A percentile compares a stretch with the other conserved stretches of the same genome.
phyloP scores from a whole-genome alignment of 2,113 vertebrate species.

The Zootoca vivipara region DNA sequence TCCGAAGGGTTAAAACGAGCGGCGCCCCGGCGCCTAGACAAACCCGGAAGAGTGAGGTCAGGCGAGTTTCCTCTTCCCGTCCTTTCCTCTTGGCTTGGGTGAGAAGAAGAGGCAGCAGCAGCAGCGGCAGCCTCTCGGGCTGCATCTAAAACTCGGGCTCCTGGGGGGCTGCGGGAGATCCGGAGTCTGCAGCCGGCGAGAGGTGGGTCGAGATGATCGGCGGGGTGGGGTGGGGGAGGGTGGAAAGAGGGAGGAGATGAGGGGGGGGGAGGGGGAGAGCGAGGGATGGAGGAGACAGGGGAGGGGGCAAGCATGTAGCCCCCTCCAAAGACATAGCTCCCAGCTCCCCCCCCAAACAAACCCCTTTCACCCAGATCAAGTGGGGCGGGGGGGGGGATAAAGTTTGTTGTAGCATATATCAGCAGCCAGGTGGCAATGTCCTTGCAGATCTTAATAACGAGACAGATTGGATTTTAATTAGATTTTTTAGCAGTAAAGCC shows the following conservation, averaged over 20 bases:
- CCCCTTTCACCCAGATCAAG: not conserved
- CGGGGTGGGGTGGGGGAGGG: too few relatives aligned
- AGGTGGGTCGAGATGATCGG: not conserved
- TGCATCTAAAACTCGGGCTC: not conserved
- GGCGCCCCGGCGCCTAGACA: not conserved
- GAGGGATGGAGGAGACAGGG: too few relatives aligned
- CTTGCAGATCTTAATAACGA: conserved; percentile 62
- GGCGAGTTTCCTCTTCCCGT: conserved; percentile 17
- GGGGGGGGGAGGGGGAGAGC: not conserved
- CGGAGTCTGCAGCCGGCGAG: not conserved
- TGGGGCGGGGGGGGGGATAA: not conserved
- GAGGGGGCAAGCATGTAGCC: too few relatives aligned
- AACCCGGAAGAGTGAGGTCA: not conserved
- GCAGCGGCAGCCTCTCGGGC: not conserved
- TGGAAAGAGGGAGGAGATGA: too few relatives aligned
- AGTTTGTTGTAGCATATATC: conserved; percentile 36
- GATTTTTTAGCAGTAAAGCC: conserved; percentile 26
- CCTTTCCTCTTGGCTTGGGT: conserved; percentile 2
- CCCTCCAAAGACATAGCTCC: not conserved
- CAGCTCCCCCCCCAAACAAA: not conserved
- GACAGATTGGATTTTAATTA: conserved; percentile 51
- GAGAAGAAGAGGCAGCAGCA: not conserved
- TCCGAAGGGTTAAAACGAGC: not conserved
- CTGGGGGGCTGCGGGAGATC: not conserved
- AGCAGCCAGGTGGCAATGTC: conserved; percentile 26